Percentiles rank a stretch among this genome's conserved stretches.
Evolutionary conservation across 2,113 vertebrate species (phyloP).

Genomic region (Glaucomys volans): DNA sequence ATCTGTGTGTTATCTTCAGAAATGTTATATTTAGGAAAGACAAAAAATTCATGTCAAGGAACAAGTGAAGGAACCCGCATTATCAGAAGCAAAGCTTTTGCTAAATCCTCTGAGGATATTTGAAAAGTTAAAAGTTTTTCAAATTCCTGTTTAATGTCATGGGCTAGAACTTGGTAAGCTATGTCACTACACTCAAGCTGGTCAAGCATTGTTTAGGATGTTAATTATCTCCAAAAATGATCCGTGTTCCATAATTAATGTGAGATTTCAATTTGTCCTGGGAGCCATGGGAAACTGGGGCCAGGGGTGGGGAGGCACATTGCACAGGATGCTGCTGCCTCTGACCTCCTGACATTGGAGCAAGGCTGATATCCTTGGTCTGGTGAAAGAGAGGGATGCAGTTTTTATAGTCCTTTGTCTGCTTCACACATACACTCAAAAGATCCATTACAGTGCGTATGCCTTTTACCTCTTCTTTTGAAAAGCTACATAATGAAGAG

Average conservation of each 20-base stretch:
- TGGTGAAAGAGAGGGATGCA: not conserved
- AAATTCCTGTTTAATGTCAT: not conserved
- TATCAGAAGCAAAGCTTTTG: not conserved
- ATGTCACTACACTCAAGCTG: not conserved
- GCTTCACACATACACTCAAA: conserved; percentile 41
- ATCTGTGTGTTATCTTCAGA: not conserved
- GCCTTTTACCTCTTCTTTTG: conserved; percentile 61
- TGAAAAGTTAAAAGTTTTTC: conserved; percentile 19
- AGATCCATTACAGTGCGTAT: not conserved
- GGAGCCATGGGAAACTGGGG: not conserved
- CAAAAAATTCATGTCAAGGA: not conserved
- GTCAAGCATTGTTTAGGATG: not conserved
- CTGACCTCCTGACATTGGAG: not conserved
- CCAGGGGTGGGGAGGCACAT: accelerated
- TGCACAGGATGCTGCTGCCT: not conserved
- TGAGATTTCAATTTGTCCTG: not conserved
- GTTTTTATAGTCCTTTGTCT: conserved; percentile 40
- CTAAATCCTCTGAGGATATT: not conserved
- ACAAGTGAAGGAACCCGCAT: not conserved
- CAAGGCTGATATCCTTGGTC: not conserved
- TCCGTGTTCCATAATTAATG: not conserved
- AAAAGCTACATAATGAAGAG: conserved; percentile 66
- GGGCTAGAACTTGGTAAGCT: not conserved
- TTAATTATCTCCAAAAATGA: conserved; percentile 28
- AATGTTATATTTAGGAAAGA: conserved; percentile 6